Conservation (phyloP, 2,113 vertebrate species). For the Nibea coibor region DNA sequence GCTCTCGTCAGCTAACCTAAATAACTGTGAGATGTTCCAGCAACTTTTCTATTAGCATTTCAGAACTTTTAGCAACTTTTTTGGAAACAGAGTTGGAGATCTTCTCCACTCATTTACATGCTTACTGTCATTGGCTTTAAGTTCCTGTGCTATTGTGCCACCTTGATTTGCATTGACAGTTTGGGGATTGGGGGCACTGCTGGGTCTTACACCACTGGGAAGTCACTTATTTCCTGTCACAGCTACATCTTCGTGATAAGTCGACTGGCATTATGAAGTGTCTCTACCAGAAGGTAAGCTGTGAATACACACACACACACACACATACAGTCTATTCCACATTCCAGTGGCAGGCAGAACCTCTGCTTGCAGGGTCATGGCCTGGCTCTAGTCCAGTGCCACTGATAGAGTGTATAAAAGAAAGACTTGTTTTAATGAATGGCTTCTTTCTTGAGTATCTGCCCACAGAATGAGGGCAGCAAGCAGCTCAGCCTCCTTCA, state of each 20-base stretch:
- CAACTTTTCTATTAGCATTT: no score
- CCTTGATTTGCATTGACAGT: background rate
- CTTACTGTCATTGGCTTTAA: no score
- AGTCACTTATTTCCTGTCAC: background rate
- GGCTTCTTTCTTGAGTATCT: conserved; percentile 62
- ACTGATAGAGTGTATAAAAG: conserved; percentile 59
- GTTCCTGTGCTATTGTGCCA: no score
- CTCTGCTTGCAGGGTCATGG: conserved; percentile 16
- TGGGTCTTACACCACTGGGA: background rate
- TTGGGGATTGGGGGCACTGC: background rate
- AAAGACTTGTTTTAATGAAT: conserved; percentile 74
- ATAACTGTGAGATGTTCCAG: no score
- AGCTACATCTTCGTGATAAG: background rate
- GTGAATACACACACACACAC: background rate
- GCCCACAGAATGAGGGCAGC: conserved; percentile 13
- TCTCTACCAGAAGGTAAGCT: background rate
- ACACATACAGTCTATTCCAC: background rate
- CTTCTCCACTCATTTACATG: no score
- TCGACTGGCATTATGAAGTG: background rate
- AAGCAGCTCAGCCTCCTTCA: conserved; percentile 34
- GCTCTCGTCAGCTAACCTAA: no score
- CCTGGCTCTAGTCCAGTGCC: conserved; percentile 50
- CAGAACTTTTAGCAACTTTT: no score
- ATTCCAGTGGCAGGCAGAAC: conserved; percentile 5
- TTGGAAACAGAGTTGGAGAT: no score